Base-by-base conservation (phyloP, 2,888 invertebrate genomes). In the Melanotus villosus region DNA sequence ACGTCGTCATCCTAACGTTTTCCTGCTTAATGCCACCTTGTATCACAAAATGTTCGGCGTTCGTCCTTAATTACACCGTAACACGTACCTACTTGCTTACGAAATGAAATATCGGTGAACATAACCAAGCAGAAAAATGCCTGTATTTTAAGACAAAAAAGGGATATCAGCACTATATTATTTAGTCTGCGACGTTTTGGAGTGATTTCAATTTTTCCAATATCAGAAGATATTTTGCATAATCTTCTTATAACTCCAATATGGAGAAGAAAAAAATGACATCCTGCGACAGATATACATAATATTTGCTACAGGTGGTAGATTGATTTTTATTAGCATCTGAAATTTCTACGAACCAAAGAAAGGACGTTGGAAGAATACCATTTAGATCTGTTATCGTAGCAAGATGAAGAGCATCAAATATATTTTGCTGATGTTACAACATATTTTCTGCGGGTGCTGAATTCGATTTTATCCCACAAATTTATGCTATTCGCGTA, bases 381-480 rank as follows among this genome's bases (percentile, higher is more conserved):
- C 70, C 71, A 71, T 76, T 73, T 74, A 74, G 73, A 76, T 76
- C 66, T 68, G 73, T 75, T 74, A 70, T 74, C 73, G 71, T 72
- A 64, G 58, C 70, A 73, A 74, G 70, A 73, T 75, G 71, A 73
- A 73, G 74, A 74, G 72, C 73, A 64, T 73, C 75, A 68, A 74
- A 76, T 76, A 75, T 76, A 76, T 76, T 76, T 71, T 65, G 74
- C 75, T 74, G 76, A 78, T 73, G 75, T 75, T 71, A 76, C 73
- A 76, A 77, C 70, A 75, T 74, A 75, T 75, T 77, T 75, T 76
- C 70, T 76, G 75, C 75, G 73, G 75, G 73, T 72, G 73, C 70
- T 73, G 75, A 74, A 77, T 78, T 78, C 75, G 76, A 77, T 78
- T 77, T 76, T 71, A 73, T 70, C 70, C 65, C 68, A 63, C 63